Evolutionary conservation across 2,797 vertebrate species (phyloP).

Genomic region (Syngnathus rostellatus): DNA sequence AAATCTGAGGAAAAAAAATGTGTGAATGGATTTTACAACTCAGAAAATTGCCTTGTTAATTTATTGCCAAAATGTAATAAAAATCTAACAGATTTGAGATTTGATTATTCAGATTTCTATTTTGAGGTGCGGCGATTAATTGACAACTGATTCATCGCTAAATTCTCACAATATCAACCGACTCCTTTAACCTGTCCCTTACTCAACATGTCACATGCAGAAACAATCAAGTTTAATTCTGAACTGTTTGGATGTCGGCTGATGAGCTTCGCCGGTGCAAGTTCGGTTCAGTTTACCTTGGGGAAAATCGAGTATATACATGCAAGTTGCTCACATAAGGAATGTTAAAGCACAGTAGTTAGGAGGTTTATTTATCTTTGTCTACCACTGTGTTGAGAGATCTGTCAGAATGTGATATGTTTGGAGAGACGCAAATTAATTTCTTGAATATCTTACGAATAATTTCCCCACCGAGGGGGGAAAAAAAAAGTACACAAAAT

Average conservation of each 20-base stretch:
- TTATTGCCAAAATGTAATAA: conserved; percentile 68
- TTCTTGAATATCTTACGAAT: not conserved
- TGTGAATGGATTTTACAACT: conserved; percentile 57
- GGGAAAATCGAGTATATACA: conserved; percentile 2
- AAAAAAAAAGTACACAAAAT: not conserved
- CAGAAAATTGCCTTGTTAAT: conserved; percentile 60
- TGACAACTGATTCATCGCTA: no score
- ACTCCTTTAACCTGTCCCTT: conserved; percentile 15
- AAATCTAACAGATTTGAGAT: conserved; percentile 20
- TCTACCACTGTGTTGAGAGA: not conserved
- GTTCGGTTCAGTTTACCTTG: conserved; percentile 40
- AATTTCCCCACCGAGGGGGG: not conserved
- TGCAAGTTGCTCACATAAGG: conserved; percentile 16
- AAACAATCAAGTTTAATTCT: conserved; percentile 24
- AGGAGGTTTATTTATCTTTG: not conserved
- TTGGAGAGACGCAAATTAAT: not conserved
- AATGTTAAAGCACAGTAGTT: not conserved
- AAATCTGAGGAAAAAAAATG: conserved; percentile 18
- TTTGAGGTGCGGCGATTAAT: no score
- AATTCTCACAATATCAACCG: conserved; percentile 1
- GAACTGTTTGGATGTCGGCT: conserved; percentile 15
- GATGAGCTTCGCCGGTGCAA: conserved; percentile 35
- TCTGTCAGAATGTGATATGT: not conserved
- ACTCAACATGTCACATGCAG: conserved; percentile 23
- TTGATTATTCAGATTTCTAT: not conserved